Conservation (phyloP, 2,113 vertebrate genomes). For the Corvus cornix region DNA sequence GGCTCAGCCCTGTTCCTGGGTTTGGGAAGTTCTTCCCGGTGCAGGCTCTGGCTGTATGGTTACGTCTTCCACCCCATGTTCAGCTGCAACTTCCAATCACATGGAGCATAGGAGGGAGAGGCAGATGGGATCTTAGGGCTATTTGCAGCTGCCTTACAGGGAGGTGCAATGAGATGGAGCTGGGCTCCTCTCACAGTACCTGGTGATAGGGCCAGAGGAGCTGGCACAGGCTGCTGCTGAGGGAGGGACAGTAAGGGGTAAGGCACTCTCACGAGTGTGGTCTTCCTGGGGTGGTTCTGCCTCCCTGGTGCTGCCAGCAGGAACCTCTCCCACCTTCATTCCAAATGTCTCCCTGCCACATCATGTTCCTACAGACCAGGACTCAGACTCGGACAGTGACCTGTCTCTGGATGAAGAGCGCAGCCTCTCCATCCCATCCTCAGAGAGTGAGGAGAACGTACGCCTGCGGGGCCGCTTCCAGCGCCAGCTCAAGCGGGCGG, state of each 20-base stretch:
- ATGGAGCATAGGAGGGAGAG: not conserved
- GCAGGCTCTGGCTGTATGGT: not conserved
- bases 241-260: not conserved
- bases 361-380: slow-evolving; percentile 77
- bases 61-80: not conserved
- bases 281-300: not conserved
- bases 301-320: not conserved
- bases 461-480: slow-evolving; percentile 91
- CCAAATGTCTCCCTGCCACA: not conserved
- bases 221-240: not conserved
- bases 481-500: slow-evolving; percentile 87
- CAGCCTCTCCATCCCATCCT: slow-evolving; percentile 95
- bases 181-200: not conserved
- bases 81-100: not conserved
- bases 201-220: not conserved
- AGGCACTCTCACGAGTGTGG: accelerated
- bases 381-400: slow-evolving; percentile 94
- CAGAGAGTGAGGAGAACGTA: slow-evolving; percentile 94
- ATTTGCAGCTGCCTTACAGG: not conserved
- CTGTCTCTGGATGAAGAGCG: slow-evolving; percentile 94
- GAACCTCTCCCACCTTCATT: not conserved
- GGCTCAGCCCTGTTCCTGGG: not conserved
- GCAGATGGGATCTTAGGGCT: not conserved
- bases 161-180: not conserved
- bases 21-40: not conserved